Evolutionary conservation across 2,888 invertebrate species (phyloP).

Genomic region (Leucoptera coffeella): DNA sequence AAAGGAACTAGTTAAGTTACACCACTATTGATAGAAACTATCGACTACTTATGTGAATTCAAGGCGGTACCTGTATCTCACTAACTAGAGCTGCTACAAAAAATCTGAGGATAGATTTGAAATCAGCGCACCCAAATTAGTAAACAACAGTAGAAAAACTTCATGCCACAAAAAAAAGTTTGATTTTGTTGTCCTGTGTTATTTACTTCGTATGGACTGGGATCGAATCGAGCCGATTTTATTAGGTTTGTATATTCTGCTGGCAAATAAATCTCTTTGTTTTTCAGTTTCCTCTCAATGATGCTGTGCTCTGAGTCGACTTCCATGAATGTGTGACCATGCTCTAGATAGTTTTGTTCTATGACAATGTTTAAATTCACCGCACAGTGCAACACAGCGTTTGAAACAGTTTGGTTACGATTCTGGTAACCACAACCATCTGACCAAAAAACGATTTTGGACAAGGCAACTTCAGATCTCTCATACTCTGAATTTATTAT

Average conservation of each 20-base stretch:
- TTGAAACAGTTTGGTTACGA: conserved; percentile 3
- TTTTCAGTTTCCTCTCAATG: conserved; percentile 3
- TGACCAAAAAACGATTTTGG: conserved; percentile 4
- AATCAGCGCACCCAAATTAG: no score
- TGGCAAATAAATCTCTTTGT: conserved; percentile 2
- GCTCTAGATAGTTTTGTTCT: conserved; percentile 2
- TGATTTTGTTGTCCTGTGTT: no score
- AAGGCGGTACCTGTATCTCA: no score
- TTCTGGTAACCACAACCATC: conserved; percentile 3
- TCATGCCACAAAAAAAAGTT: no score
- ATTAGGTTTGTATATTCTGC: conserved; percentile 3
- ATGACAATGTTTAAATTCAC: no score
- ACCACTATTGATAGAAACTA: no score
- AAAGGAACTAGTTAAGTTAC: no score
- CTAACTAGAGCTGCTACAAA: no score
- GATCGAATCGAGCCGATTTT: conserved; percentile 3
- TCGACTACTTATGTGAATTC: no score
- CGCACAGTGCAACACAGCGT: conserved; percentile 2
- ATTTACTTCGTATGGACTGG: conserved; percentile 3
- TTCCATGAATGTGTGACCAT: conserved; percentile 2
- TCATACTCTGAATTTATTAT: conserved; percentile 3
- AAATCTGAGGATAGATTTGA: no score
- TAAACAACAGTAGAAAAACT: no score
- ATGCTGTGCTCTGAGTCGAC: conserved; percentile 3
- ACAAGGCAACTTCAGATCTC: conserved; percentile 2